Conservation (phyloP, 2,113 vertebrate genomes). For the Hiodon tergisus region DNA sequence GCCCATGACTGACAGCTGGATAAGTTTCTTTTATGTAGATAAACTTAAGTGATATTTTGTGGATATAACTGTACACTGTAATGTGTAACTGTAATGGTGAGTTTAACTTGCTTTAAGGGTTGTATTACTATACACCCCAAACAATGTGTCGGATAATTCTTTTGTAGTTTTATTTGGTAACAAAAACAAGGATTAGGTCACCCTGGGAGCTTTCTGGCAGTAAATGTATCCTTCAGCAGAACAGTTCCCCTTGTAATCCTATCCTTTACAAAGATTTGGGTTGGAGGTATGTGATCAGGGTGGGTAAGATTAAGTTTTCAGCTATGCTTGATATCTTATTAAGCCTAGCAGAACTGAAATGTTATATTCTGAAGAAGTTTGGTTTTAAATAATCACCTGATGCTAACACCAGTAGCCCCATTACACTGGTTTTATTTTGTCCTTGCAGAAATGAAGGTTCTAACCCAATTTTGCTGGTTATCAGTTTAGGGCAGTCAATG, state of each 20-base stretch:
- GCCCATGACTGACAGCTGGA: slow-evolving; percentile 44
- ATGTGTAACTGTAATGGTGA: too few relatives aligned
- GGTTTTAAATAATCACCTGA: too few relatives aligned
- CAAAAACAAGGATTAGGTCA: slow-evolving; percentile 20
- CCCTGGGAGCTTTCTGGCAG: background rate
- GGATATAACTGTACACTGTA: too few relatives aligned
- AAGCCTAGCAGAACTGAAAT: slow-evolving; percentile 11
- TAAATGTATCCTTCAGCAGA: slow-evolving; percentile 21
- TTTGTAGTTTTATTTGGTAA: slow-evolving; percentile 24
- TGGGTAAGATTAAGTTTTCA: slow-evolving; percentile 46
- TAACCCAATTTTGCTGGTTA: too few relatives aligned
- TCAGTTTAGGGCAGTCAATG: too few relatives aligned
- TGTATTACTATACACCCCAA: slow-evolving; percentile 21
- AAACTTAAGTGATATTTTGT: slow-evolving; percentile 24
- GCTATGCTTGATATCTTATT: slow-evolving; percentile 34
- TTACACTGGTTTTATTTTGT: too few relatives aligned
- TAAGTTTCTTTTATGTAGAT: slow-evolving; percentile 44
- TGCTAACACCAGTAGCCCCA: too few relatives aligned
- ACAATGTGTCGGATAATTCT: slow-evolving; percentile 17
- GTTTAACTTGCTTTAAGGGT: slow-evolving; percentile 16
- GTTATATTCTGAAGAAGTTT: too few relatives aligned
- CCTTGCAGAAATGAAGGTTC: too few relatives aligned
- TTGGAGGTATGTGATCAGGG: slow-evolving; percentile 29
- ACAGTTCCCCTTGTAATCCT: slow-evolving; percentile 25
- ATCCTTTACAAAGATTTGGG: slow-evolving; percentile 31